Evolutionary conservation across 2,888 invertebrate species (phyloP).

Genomic region (Phytoseiulus persimilis): DNA sequence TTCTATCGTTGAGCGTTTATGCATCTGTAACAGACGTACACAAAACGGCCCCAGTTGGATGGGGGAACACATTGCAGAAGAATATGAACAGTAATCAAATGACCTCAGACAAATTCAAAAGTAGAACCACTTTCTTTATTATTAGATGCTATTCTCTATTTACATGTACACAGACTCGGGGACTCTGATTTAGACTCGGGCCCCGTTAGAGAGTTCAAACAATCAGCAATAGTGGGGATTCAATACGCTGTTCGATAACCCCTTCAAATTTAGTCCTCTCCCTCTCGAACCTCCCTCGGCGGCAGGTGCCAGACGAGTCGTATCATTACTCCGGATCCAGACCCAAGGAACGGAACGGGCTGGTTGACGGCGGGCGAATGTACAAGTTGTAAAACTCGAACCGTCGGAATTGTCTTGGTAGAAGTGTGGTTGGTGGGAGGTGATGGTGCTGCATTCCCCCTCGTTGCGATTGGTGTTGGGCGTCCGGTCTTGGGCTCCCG

Average conservation of each 20-base stretch:
- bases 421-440: not conserved
- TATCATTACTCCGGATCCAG: not conserved
- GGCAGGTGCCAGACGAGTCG: not conserved
- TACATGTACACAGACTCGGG: not conserved
- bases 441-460: not conserved
- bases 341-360: not conserved
- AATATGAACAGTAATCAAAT: not conserved
- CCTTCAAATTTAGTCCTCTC: not conserved
- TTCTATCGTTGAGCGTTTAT: too few relatives aligned
- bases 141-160: not conserved
- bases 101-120: not conserved
- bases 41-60: too few relatives aligned
- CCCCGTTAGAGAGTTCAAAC: not conserved
- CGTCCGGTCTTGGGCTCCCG: not conserved
- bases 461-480: not conserved
- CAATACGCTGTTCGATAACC: too few relatives aligned
- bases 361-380: not conserved
- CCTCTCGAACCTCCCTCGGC: not conserved
- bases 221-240: too few relatives aligned
- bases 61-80: too few relatives aligned
- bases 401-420: not conserved
- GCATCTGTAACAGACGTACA: too few relatives aligned
- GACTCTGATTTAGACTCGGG: not conserved
- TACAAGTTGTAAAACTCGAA: not conserved
- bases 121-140: not conserved